Evolutionary conservation across 2,797 vertebrate species (phyloP), one percentile per base, ranked within the genome.

Genomic region (Anomalospiza imberbis): DNA sequence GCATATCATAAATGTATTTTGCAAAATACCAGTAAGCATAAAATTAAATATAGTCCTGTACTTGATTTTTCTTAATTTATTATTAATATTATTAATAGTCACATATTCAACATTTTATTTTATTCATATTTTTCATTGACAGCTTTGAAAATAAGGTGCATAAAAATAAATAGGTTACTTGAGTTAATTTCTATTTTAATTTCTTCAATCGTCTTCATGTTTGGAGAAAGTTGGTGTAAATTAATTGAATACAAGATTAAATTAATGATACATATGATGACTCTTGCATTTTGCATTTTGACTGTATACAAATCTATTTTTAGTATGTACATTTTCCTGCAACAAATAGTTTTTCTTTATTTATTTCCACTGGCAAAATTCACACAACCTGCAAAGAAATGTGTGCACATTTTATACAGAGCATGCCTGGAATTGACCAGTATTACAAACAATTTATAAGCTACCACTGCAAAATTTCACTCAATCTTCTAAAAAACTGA

Each of bases 371-470:
- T 53, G 17, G 58, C 38, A 84, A 65, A 85, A 95, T 79, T 93
- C 74, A n/a, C 24, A 82, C 26, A 83, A 40, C 13, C 36, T 42
- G 42, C 34, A 70, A 91, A 93, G 51, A 77, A 48, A 44, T 89
- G 42, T 51, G 44, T 32, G 71, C 12, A 74, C 10, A 47, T 84
- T 95, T 97, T 91, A 67, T 55, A 84, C 11, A 22, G 18, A 60
- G 6, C 17, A 63, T 22, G 44, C 34, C 62, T 68, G 67, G n/a
- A 92, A 96, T 84, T 91, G 88, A 51, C 25, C 32, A 32, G 31
- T 25, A 61, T 34, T 88, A 73, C 70, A 95, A 91, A 51, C 32
- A 83, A 61, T 91, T 87, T 80, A 38, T 87, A 88, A 96, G 18
- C 38, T 65, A 71, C 25, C 79, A 61, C 88, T 16, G 8, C 20